Evolutionary conservation across 2,113 vertebrate species (phyloP).

Genomic region (Butorides virescens): DNA sequence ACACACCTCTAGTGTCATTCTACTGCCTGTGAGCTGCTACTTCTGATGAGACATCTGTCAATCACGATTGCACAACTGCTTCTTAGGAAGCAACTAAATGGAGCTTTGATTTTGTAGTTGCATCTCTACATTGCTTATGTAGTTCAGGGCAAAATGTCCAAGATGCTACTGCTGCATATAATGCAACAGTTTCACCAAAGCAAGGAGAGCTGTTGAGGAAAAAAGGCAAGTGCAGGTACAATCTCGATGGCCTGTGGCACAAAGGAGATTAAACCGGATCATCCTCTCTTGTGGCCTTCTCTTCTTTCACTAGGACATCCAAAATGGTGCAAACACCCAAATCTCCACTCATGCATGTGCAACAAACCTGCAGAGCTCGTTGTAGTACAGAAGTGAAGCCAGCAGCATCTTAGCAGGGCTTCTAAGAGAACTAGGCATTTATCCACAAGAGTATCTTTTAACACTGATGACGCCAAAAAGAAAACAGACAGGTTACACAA

Average conservation of each 20-base stretch:
- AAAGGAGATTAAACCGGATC: background rate
- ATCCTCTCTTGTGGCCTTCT: background rate
- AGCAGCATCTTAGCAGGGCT: background rate
- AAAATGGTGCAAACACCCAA: background rate
- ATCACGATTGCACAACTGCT: background rate
- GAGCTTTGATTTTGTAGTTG: background rate
- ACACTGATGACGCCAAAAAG: background rate
- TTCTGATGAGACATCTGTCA: background rate
- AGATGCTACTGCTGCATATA: background rate
- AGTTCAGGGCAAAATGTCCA: background rate
- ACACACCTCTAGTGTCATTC: background rate
- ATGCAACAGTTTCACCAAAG: background rate
- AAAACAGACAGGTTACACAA: background rate
- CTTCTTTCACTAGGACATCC: background rate
- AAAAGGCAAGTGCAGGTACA: background rate
- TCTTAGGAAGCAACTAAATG: background rate
- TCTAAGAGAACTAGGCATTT: background rate
- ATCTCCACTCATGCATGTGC: background rate
- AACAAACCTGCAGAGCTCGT: background rate
- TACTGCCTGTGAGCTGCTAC: constrained; percentile 6
- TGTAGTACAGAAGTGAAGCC: background rate
- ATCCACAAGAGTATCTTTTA: background rate
- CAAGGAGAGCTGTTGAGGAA: background rate
- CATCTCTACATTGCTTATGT: background rate
- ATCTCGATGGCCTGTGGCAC: background rate